These are phyloP conservation scores for Luidia sarsii DNA, from an alignment of 53 echinoderm and acorn worm genomes.

Conservation along the genomic window DNA sequence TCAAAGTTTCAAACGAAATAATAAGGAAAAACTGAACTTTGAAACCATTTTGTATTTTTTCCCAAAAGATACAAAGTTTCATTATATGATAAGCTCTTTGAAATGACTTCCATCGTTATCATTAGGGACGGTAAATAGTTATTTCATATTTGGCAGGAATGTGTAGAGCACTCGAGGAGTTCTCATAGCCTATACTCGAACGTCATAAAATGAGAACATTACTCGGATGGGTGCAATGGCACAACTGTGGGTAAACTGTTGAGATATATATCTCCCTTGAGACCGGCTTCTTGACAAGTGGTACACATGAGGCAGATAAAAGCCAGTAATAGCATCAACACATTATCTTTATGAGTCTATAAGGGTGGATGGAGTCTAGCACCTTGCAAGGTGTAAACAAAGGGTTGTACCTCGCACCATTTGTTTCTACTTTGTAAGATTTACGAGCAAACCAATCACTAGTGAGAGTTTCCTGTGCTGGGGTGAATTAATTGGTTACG, in stretches of 20 bases:
- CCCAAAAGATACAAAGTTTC: no score
- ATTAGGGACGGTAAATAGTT: no score
- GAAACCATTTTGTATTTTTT: no score
- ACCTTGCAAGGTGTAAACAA: slow-evolving; percentile 12
- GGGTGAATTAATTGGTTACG: slow-evolving; percentile 21
- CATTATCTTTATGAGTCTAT: neutral
- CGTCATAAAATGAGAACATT: no score
- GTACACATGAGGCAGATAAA: slow-evolving; percentile 21
- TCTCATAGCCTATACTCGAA: no score
- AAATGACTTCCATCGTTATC: no score
- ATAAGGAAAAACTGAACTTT: no score
- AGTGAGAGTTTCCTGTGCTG: neutral
- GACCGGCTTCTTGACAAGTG: neutral
- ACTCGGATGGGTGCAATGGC: no score
- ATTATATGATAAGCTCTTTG: no score
- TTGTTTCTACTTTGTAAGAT: slow-evolving; percentile 47
- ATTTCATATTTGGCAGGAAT: no score
- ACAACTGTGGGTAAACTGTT: neutral
- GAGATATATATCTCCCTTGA: neutral
- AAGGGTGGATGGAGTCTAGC: slow-evolving; percentile 7
- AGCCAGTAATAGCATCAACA: slow-evolving; percentile 31
- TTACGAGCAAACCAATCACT: slow-evolving; percentile 28
- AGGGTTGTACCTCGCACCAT: slow-evolving; percentile 3
- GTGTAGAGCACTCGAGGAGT: no score
- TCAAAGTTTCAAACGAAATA: no score